Percentiles rank a stretch among this genome's conserved stretches.
phyloP scores from a whole-genome alignment of 2,888 invertebrate species.

The Perithous albicinctus region DNA sequence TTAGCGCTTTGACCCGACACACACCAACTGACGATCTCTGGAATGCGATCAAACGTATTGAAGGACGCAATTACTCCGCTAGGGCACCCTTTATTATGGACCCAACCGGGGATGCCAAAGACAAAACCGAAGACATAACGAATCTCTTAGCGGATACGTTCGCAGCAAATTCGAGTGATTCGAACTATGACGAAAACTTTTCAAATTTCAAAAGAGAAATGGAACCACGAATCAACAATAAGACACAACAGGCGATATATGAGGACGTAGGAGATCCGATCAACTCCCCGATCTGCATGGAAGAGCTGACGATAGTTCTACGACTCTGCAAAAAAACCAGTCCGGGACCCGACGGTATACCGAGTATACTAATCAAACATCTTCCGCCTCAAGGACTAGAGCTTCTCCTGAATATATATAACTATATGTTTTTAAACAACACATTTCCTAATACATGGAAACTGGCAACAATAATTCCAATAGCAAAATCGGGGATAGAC shows the following conservation, averaged over 20 bases:
- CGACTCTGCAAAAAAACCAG: not conserved
- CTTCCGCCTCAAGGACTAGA: not conserved
- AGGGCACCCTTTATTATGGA: too few relatives aligned
- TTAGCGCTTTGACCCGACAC: not conserved
- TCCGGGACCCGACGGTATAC: not conserved
- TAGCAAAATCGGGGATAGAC: conserved; percentile 28
- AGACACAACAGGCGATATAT: not conserved
- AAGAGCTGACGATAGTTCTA: not conserved
- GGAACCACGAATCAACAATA: not conserved
- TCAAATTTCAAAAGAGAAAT: not conserved
- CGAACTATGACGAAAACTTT: not conserved
- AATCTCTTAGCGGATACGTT: conserved; percentile 1
- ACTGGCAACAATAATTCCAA: not conserved
- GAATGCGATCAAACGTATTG: conserved; percentile 35
- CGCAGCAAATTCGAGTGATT: not conserved
- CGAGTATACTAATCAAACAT: not conserved
- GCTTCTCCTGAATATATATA: not conserved
- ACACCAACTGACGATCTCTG: not conserved
- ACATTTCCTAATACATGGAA: too few relatives aligned
- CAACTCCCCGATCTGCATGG: not conserved
- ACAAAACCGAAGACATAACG: too few relatives aligned
- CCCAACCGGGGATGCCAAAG: too few relatives aligned
- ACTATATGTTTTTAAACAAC: not conserved
- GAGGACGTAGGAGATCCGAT: not conserved
- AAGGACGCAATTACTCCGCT: conserved; percentile 11